Evolutionary conservation across 2,113 vertebrate genomes (phyloP).

Genomic region (Carlito syrichta): DNA sequence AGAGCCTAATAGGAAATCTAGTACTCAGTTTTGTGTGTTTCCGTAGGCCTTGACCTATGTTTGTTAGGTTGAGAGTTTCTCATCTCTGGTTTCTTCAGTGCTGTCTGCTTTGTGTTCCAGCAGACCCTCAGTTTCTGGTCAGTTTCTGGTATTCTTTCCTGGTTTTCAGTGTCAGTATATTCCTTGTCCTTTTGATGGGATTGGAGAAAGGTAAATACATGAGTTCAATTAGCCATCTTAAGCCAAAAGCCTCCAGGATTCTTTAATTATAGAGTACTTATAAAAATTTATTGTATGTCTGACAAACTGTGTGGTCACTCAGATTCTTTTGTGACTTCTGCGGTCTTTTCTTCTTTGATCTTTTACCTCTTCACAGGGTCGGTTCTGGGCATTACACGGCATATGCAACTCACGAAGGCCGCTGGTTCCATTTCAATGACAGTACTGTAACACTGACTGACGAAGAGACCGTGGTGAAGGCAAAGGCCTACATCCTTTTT

Average conservation of each 20-base stretch:
- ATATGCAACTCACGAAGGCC: constrained; percentile 91
- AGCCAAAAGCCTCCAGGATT: not conserved
- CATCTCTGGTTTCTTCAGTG: not conserved
- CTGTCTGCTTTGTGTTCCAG: not conserved
- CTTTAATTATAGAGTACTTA: not conserved
- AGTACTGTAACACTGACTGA: constrained; percentile 94
- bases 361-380: constrained; percentile 81
- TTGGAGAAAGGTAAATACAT: not conserved
- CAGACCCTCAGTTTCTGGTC: not conserved
- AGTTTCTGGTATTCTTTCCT: not conserved
- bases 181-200: not conserved
- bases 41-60: not conserved
- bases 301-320: not conserved
- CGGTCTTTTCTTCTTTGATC: not conserved
- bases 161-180: not conserved
- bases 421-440: constrained; percentile 99
- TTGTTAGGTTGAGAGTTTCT: not conserved
- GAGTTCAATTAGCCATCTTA: not conserved
- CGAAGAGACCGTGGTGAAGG: constrained; percentile 94
- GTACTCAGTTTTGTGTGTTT: not conserved
- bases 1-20: not conserved
- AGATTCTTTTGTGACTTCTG: not conserved
- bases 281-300: not conserved
- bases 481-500: constrained; percentile 99
- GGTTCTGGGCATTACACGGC: constrained; percentile 98